Evolutionary conservation across 2,888 invertebrate species (phyloP).

Genomic region (Junonia oenone): DNA sequence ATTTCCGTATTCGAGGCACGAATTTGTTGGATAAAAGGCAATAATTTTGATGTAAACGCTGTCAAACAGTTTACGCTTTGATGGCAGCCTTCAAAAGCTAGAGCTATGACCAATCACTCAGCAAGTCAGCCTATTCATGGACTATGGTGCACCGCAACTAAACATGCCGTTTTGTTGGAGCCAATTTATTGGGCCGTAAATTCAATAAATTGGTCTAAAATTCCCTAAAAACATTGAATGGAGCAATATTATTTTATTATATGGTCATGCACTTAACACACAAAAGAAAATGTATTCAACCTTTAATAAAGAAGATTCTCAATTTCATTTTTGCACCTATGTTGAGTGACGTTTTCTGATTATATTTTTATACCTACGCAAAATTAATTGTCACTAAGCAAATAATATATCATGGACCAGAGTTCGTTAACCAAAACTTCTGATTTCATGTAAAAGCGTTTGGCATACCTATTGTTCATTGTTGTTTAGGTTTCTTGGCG

Average conservation of each 20-base stretch:
- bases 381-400: no score
- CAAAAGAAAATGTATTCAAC: no score
- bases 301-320: no score
- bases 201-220: not conserved
- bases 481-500: conserved; percentile 85
- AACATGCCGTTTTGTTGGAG: not conserved
- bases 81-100: not conserved
- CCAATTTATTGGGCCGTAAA: not conserved
- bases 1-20: not conserved
- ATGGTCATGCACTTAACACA: not conserved
- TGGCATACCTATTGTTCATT: no score
- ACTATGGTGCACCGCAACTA: not conserved
- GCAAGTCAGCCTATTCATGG: not conserved
- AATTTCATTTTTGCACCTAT: no score
- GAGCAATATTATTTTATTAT: not conserved
- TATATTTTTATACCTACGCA: no score
- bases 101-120: not conserved
- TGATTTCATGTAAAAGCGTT: no score
- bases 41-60: not conserved
- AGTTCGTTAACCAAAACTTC: no score
- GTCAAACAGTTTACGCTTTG: not conserved
- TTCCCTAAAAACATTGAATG: not conserved
- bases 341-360: no score
- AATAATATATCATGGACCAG: no score
- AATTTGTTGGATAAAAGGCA: not conserved